A percentile compares a stretch with the other conserved stretches of the same genome.
These are phyloP conservation scores for Myopa testacea DNA, from an alignment of 2,888 invertebrate species.

Conservation along the genomic window DNA sequence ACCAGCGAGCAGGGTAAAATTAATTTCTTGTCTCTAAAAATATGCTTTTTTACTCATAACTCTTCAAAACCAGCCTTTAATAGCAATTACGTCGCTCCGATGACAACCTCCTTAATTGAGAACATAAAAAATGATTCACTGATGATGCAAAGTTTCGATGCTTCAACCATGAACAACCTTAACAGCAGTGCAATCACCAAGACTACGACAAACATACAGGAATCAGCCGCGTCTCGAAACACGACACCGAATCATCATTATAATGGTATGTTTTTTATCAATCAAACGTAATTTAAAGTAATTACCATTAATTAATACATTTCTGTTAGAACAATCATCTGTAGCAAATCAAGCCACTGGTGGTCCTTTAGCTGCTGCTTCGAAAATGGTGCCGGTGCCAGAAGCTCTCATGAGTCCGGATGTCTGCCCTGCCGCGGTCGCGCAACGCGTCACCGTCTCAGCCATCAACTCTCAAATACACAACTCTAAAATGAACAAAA, in stretches of 20 bases:
- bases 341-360: constrained; percentile 54
- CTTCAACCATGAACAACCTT: constrained; percentile 53
- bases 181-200: constrained; percentile 58
- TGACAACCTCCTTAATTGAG: constrained; percentile 68
- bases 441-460: constrained; percentile 61
- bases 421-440: constrained; percentile 66
- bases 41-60: neutral
- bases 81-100: constrained; percentile 61
- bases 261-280: constrained; percentile 55
- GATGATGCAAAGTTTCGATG: constrained; percentile 74
- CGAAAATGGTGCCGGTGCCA: constrained; percentile 88
- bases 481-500: constrained; percentile 64
- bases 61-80: constrained; percentile 47
- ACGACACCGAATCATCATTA: constrained; percentile 66
- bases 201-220: constrained; percentile 63
- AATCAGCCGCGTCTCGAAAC: constrained; percentile 66
- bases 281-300: neutral
- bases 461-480: constrained; percentile 62
- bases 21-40: neutral
- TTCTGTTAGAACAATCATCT: constrained; percentile 57
- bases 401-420: constrained; percentile 90
- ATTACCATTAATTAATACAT: neutral
- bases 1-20: constrained; percentile 60
- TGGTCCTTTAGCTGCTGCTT: constrained; percentile 80
- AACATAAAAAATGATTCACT: constrained; percentile 67